Evolutionary conservation across 2,888 invertebrate genomes (phyloP).

Genomic region (Caenorhabditis sulstoni): DNA sequence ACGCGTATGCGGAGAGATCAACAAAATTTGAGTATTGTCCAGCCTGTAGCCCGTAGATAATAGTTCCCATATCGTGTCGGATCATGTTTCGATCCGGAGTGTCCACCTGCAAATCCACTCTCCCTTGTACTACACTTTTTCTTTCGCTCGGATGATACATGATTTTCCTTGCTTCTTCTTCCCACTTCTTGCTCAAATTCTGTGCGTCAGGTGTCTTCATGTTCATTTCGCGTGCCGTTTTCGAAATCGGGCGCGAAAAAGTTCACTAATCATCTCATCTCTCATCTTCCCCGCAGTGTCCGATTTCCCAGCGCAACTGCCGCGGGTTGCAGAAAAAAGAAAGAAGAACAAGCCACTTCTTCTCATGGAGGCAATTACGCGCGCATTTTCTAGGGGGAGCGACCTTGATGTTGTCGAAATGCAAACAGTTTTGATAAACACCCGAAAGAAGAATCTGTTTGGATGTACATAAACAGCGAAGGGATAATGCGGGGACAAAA

Average conservation of each 20-base stretch:
- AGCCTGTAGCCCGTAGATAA: constrained; percentile 56
- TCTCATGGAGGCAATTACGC: constrained; percentile 36
- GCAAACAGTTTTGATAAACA: constrained; percentile 56
- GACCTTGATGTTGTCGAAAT: constrained; percentile 51
- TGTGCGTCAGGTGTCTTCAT: constrained; percentile 39
- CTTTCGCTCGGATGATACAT: constrained; percentile 32
- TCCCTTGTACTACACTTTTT: not conserved
- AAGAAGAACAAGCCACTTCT: not conserved
- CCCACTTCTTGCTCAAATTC: constrained; percentile 2
- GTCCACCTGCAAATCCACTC: constrained; percentile 32
- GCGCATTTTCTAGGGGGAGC: not conserved
- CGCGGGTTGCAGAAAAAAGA: constrained; percentile 35
- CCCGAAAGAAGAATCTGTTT: not conserved
- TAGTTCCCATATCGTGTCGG: constrained; percentile 53
- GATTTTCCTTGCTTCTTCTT: constrained; percentile 30
- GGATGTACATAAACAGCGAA: constrained; percentile 26
- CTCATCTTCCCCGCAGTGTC: constrained; percentile 18
- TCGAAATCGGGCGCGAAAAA: constrained; percentile 45
- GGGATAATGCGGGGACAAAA: constrained; percentile 18
- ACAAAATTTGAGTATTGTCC: constrained; percentile 54
- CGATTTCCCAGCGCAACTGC: constrained; percentile 20
- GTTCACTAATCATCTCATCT: constrained; percentile 40
- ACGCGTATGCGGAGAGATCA: constrained; percentile 62
- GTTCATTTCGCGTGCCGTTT: constrained; percentile 34
- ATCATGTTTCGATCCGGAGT: constrained; percentile 42